Base-by-base conservation (phyloP, 1,140 invertebrate species). In the Drosophila seguyi region DNA sequence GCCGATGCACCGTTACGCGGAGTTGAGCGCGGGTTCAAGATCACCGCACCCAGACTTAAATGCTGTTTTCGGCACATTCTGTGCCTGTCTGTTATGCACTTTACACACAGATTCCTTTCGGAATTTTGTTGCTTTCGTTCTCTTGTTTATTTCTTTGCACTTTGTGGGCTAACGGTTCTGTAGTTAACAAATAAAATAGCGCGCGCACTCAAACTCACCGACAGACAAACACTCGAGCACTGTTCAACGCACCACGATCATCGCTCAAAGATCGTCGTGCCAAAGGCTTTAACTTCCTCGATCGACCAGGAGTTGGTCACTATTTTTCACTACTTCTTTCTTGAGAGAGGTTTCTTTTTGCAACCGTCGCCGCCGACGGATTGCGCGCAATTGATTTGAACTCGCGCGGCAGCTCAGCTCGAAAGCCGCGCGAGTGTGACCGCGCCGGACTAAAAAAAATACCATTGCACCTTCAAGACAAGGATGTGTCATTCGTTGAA, bases 301-400 rank as follows among this genome's bases (percentile, higher is more conserved):
- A 72, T 69, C 66, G n/a, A 20, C 52, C 42, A 50, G 18, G 25
- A 59, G 58, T 72, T 59, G 52, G 29, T 36, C 67, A 59, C 53
- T 41, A 25, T 27, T 27, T 20, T 34, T 34, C 45, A 52, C 20
- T 29, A 14, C 18, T 47, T 63, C 16, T 62, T 27, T 13, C 34
- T 1, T 36, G 14, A 63, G 57, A 22, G 8, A 38, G 44, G 14
- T 31, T 58, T 27, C 3, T 62, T 55, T 57, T 50, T 41, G 36
- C 84, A 77, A 88, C 84, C 84, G 77, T 68, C 85, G 56, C 78
- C 76, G 85, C 31, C 61, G 77, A 84, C 71, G 85, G 85, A 72
- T 75, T 79, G 84, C 76, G 77, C 83, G 83, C 82, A 86, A 86
- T 87, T 86, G 82, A 86, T 79, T 61, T 87, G 79, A 66, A 87